Conservation (phyloP, 2,888 invertebrate genomes). For the Limulus polyphemus region DNA sequence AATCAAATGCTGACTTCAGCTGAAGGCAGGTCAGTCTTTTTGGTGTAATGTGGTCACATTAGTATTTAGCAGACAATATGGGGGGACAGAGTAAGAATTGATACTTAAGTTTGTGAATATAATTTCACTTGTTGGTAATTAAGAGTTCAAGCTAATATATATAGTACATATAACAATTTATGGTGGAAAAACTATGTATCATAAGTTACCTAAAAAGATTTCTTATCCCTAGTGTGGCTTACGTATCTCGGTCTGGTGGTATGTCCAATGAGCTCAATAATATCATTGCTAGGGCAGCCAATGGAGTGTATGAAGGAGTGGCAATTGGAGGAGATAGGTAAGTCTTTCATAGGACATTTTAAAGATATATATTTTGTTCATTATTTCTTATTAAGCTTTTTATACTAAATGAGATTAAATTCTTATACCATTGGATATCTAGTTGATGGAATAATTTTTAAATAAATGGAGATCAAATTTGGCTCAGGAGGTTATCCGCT, state of each 20-base stretch:
- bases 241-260: slow-evolving; percentile 95
- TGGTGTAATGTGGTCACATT: too few species aligned
- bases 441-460: too few species aligned
- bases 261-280: slow-evolving; percentile 99
- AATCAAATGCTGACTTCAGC: too few species aligned
- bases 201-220: too few species aligned
- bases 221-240: slow-evolving; percentile 61
- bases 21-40: too few species aligned
- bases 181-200: slow-evolving; percentile 22
- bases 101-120: slow-evolving; percentile 2
- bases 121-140: slow-evolving; percentile 1
- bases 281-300: slow-evolving; percentile 87
- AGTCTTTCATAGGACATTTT: background rate
- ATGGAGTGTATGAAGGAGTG: slow-evolving; percentile 94
- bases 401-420: too few species aligned
- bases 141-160: slow-evolving; percentile 2
- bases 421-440: too few species aligned
- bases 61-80: too few species aligned
- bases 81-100: background rate
- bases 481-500: too few species aligned
- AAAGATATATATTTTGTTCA: too few species aligned
- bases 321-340: slow-evolving; percentile 87
- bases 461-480: too few species aligned
- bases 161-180: slow-evolving; percentile 19
- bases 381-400: background rate